These are phyloP conservation scores for Metridium senile DNA, from an alignment of 92 coral and sea anemone genomes.

Conservation along the genomic window DNA sequence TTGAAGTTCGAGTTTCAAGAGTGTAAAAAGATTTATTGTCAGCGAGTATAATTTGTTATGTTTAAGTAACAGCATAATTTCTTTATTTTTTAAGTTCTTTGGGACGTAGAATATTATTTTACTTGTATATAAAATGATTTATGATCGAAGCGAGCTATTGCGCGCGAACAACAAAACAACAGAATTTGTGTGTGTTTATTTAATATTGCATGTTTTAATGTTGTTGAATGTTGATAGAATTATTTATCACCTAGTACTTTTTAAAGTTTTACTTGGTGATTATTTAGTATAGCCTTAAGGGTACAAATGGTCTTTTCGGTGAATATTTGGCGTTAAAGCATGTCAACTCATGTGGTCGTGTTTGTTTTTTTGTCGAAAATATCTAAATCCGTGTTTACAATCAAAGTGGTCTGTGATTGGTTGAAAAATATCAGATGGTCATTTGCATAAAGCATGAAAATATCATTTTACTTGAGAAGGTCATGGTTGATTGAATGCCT, in stretches of 20 bases:
- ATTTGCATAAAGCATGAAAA: conserved; percentile 31
- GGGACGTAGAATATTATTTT: conserved; percentile 5
- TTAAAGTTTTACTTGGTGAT: not conserved
- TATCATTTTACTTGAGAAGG: not conserved
- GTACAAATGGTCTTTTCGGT: not conserved
- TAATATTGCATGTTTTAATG: not conserved
- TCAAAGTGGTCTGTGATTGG: conserved; percentile 30
- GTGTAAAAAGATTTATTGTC: conserved; percentile 16
- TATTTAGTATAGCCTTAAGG: not conserved
- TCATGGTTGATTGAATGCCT: not conserved
- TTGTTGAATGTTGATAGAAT: not conserved
- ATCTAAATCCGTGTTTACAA: conserved; percentile 24
- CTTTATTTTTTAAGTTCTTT: conserved; percentile 15
- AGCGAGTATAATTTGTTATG: conserved; percentile 11
- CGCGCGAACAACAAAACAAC: conserved; percentile 2
- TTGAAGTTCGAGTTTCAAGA: not conserved
- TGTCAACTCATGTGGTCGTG: conserved; percentile 8
- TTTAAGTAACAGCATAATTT: conserved; percentile 9
- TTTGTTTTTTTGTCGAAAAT: conserved; percentile 5
- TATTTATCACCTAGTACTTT: not conserved
- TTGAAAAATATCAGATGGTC: conserved; percentile 32
- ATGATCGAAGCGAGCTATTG: not conserved
- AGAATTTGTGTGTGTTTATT: not conserved
- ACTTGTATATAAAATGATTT: conserved; percentile 24
- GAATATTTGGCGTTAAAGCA: not conserved